These are phyloP conservation scores for Exephanes ischioxanthus DNA, from an alignment of 2,888 invertebrate genomes.

Conservation along the genomic window DNA sequence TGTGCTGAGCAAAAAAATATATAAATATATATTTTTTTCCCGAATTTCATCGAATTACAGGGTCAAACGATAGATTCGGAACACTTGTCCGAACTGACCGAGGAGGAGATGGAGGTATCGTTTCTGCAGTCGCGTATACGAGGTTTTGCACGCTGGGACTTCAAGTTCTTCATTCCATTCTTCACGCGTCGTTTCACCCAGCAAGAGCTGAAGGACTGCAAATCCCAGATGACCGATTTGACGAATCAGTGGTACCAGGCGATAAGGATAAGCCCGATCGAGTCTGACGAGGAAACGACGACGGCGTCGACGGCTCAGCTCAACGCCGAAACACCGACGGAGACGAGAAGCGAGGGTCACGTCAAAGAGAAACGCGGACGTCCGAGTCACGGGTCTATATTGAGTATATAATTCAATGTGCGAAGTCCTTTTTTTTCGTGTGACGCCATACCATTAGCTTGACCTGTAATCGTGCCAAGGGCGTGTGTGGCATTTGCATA, in stretches of 20 bases:
- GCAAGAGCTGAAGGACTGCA: constrained; percentile 97
- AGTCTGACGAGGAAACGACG: constrained; percentile 91
- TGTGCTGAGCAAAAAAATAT: neutral
- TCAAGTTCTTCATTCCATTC: constrained; percentile 97
- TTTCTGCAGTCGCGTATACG: constrained; percentile 92
- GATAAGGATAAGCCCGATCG: constrained; percentile 94
- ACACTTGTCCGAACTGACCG: constrained; percentile 96
- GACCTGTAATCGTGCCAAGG: constrained; percentile 47
- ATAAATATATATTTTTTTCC: neutral
- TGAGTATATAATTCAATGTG: constrained; percentile 78
- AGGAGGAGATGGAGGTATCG: constrained; percentile 96
- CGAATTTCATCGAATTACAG: constrained; percentile 75
- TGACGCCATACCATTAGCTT: constrained; percentile 51
- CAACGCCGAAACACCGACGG: constrained; percentile 73
- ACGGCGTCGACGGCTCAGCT: constrained; percentile 81
- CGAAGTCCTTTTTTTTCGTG: constrained; percentile 28
- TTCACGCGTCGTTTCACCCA: constrained; percentile 98
- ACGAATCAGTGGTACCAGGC: constrained; percentile 99
- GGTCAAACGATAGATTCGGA: constrained; percentile 97
- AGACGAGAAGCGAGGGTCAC: constrained; percentile 73
- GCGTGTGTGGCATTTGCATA: constrained; percentile 39
- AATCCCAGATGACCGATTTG: constrained; percentile 97
- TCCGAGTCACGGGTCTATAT: constrained; percentile 82
- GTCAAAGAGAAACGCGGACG: constrained; percentile 74
- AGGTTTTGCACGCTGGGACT: constrained; percentile 96